phyloP scores from a whole-genome alignment of 2,113 vertebrate genomes.

The Sprattus sprattus region DNA sequence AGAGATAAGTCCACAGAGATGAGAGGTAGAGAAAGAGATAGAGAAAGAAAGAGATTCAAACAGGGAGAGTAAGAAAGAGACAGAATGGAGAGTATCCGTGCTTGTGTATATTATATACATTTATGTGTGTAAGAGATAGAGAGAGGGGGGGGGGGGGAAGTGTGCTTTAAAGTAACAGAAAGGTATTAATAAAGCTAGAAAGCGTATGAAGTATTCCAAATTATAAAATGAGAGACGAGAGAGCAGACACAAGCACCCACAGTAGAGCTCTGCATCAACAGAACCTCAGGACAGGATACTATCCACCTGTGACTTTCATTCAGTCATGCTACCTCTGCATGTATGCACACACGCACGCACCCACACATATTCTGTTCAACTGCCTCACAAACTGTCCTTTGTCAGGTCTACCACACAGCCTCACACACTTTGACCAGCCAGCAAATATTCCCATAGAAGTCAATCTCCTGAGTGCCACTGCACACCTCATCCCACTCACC shows the following conservation, averaged over 20 bases:
- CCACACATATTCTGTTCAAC: background rate
- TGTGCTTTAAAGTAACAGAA: too few species aligned
- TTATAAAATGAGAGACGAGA: background rate
- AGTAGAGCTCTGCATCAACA: background rate
- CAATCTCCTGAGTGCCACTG: background rate
- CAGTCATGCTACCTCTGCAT: background rate
- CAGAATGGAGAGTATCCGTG: too few species aligned
- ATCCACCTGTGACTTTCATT: too few species aligned
- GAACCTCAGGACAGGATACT: background rate
- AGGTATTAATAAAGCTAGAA: background rate
- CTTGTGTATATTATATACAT: too few species aligned
- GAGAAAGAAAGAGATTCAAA: constrained; percentile 40
- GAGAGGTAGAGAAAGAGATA: constrained; percentile 33
- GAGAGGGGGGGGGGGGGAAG: too few species aligned
- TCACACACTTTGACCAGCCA: background rate
- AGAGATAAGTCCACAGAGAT: background rate
- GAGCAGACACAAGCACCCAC: background rate
- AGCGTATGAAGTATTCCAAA: background rate
- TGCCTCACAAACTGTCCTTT: background rate
- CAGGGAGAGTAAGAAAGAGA: too few species aligned
- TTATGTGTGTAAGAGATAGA: constrained; percentile 2
- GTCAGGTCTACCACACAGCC: background rate
- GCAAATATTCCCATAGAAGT: background rate
- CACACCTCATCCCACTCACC: background rate
- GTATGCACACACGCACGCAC: background rate